Evolutionary conservation across 2,797 vertebrate species (phyloP), one percentile per base, ranked within the genome.

Genomic region (Cottoperca gobio): DNA sequence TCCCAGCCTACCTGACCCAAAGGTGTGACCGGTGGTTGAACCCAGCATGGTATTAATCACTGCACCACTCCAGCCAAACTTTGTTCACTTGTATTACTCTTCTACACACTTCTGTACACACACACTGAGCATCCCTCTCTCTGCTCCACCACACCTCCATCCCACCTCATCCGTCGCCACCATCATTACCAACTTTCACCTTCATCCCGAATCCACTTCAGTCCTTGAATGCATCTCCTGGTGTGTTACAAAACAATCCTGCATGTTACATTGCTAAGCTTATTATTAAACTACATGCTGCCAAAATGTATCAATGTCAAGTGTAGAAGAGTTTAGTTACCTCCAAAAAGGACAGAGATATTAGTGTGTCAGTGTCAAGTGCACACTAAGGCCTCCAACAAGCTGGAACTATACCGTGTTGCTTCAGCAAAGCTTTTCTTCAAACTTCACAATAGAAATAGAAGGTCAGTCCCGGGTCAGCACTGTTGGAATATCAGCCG

Each of bases 1-100:
- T 58, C 52, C 57, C 42, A 26, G 21, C 63, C 35, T 60, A 79
- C 66, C 73, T 86, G 80, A 85, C 68, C 78, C 59, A 66, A 71
- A 83, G 74, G 73, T 88, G 75, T 81, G 84, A 89, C 89, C 73
- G 40, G 61, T 59, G 59, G 26, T 70, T 91, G 91, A 91, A 90
- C 84, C 84, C 79, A 70, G 76, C 48, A 0, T 70, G 73, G 79
- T 81, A 79, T 89, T 87, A 87, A 91, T 89, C 90, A 85, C 77
- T 55, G 70, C 58, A 58, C 68, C 68, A 39, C 80, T 78, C 61
- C 46, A 73, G 69, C 79, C 70, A 84, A 85, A 87, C 53, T 86
- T 86, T 88, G 64, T 82, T 87, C 73, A 42, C 73, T 80, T 82
- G 86, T 84, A 85, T 78, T 78, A 73, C 69, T 87, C 73, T 48